phyloP scores from a whole-genome alignment of 1,140 invertebrate genomes.

The Triops longicaudatus region DNA sequence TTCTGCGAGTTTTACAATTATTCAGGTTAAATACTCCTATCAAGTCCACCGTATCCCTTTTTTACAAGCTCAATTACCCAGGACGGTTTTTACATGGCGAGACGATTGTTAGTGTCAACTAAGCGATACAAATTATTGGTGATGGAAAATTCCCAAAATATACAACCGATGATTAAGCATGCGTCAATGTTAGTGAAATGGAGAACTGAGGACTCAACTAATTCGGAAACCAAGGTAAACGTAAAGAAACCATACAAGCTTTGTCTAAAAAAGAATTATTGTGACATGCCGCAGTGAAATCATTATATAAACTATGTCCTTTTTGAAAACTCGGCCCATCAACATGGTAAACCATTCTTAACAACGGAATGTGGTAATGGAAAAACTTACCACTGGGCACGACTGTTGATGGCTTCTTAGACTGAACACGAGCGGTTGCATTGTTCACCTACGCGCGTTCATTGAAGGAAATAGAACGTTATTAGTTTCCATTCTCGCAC shows the following conservation, averaged over 20 bases:
- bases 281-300: not conserved
- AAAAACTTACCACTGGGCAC: constrained; percentile 80
- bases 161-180: not conserved
- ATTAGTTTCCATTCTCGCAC: not conserved
- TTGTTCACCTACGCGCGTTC: constrained; percentile 79
- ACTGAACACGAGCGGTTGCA: constrained; percentile 93
- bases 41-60: no score
- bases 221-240: not conserved
- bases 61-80: no score
- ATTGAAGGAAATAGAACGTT: constrained; percentile 31
- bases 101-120: not conserved
- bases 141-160: not conserved
- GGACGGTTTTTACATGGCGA: not conserved
- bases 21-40: no score
- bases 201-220: not conserved
- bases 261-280: not conserved
- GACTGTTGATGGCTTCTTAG: constrained; percentile 81
- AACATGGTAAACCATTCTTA: constrained; percentile 5
- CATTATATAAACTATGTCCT: constrained; percentile 10
- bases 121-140: not conserved
- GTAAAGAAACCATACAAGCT: not conserved
- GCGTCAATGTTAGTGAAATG: not conserved
- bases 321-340: constrained; percentile 15
- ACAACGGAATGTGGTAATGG: not conserved
- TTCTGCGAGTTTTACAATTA: no score